phyloP scores from a whole-genome alignment of 2,113 vertebrate genomes.

The Candoia aspera region DNA sequence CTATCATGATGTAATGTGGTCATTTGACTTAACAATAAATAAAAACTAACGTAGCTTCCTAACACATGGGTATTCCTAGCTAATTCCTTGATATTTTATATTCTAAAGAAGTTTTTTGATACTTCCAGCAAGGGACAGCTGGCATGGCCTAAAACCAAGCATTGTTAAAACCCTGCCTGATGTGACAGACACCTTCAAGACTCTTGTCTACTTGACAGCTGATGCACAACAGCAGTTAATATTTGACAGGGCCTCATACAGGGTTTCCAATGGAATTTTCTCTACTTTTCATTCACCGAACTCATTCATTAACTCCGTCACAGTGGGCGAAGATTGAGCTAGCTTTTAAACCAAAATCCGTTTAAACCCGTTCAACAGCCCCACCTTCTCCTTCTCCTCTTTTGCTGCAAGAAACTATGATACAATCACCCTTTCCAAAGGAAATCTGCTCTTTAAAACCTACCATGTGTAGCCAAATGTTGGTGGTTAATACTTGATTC shows the following conservation, averaged over 20 bases:
- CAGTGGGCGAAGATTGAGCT: background rate
- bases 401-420: background rate
- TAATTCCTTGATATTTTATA: background rate
- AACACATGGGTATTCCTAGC: background rate
- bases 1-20: background rate
- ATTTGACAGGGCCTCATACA: background rate
- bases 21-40: background rate
- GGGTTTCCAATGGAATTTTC: background rate
- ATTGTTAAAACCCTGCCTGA: background rate
- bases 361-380: background rate
- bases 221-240: background rate
- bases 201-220: background rate
- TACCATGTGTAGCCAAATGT: constrained; percentile 94
- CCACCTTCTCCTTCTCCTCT: background rate
- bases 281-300: background rate
- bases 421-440: background rate
- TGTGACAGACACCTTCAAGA: background rate
- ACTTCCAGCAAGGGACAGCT: background rate
- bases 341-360: background rate
- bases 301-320: background rate
- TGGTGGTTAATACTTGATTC: constrained; percentile 94
- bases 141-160: background rate
- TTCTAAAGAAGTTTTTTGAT: background rate
- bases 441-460: constrained; percentile 49
- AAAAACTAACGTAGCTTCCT: background rate